phyloP scores from a whole-genome alignment of 2,888 invertebrate genomes.

The Cerastis rubricosa region DNA sequence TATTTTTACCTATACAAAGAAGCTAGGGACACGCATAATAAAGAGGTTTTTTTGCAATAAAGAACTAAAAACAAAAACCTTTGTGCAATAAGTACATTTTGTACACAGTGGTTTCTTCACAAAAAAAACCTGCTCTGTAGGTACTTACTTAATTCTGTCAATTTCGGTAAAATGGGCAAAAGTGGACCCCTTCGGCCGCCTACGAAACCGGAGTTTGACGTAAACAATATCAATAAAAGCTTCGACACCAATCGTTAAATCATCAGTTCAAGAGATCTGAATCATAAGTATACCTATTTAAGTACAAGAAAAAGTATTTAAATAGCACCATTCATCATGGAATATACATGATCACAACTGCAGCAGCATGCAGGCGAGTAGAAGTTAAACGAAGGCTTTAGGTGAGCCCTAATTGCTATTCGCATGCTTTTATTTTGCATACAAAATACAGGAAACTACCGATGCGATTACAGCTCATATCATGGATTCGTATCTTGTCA shows the following conservation, averaged over 20 bases:
- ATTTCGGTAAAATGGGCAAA: background rate
- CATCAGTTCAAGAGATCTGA: background rate
- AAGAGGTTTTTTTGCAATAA: background rate
- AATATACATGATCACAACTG: background rate
- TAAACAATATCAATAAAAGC: background rate
- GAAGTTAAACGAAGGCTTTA: slow-evolving; percentile 18
- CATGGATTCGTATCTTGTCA: slow-evolving; percentile 13
- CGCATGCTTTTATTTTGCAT: slow-evolving; percentile 33
- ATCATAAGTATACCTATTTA: background rate
- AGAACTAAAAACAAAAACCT: background rate
- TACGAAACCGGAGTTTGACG: too few relatives aligned
- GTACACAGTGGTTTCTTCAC: too few relatives aligned
- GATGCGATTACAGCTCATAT: slow-evolving; percentile 16
- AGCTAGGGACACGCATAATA: background rate
- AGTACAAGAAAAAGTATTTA: background rate
- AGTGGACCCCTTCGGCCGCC: background rate
- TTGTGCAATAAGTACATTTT: background rate
- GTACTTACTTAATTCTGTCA: background rate
- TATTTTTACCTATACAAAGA: background rate
- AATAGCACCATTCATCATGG: background rate
- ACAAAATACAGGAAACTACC: slow-evolving; percentile 11
- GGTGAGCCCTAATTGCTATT: slow-evolving; percentile 20
- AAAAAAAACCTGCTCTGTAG: background rate
- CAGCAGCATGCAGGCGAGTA: background rate
- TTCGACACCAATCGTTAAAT: background rate